These are phyloP conservation scores for Thelaira solivaga DNA, from an alignment of 2,888 invertebrate species.

Conservation along the genomic window DNA sequence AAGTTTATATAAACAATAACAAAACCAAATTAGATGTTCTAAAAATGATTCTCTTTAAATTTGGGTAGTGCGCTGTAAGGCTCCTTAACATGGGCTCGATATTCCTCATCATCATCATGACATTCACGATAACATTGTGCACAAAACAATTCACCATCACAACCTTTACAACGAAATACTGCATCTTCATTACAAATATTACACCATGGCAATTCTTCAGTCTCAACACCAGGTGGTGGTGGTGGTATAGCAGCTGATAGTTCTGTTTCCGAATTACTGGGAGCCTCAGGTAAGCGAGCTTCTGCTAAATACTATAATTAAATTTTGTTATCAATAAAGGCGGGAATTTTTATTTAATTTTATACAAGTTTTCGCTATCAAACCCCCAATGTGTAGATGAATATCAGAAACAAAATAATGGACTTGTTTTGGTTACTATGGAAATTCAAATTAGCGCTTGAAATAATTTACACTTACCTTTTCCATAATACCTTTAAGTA, in stretches of 20 bases:
- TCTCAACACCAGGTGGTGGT: constrained; percentile 67
- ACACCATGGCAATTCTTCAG: constrained; percentile 87
- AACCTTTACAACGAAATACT: constrained; percentile 84
- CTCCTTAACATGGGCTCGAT: constrained; percentile 71
- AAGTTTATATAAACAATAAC: constrained; percentile 32
- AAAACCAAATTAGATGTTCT: constrained; percentile 28
- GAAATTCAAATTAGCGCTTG: no score
- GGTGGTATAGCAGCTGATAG: constrained; percentile 66
- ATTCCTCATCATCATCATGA: constrained; percentile 82
- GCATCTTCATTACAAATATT: constrained; percentile 92
- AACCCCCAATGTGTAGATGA: no score
- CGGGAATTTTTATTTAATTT: not conserved
- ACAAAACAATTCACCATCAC: constrained; percentile 89
- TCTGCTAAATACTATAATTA: constrained; percentile 78
- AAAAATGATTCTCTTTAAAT: constrained; percentile 75
- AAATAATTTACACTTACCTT: constrained; percentile 65
- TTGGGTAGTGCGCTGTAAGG: constrained; percentile 71
- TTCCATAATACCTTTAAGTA: constrained; percentile 73
- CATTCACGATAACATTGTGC: constrained; percentile 84
- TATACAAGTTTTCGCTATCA: not conserved
- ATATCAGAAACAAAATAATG: no score
- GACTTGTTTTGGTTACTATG: no score
- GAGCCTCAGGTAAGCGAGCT: constrained; percentile 77
- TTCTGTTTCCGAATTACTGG: constrained; percentile 74
- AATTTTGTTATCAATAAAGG: constrained; percentile 29